phyloP scores from a whole-genome alignment of 2,888 invertebrate species.

The Lepidocyrtinus sp. region DNA sequence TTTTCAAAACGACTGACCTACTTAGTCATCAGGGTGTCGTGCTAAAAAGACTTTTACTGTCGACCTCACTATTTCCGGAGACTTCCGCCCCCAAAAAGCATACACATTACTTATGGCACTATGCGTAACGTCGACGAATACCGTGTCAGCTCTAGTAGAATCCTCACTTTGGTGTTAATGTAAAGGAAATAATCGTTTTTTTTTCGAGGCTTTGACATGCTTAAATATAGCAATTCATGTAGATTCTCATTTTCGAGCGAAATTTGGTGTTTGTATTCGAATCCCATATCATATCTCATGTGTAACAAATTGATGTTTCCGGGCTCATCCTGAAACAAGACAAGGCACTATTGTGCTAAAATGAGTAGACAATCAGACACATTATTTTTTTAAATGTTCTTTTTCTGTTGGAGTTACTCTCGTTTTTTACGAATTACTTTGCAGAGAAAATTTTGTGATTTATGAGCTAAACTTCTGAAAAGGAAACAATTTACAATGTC shows the following conservation, averaged over 20 bases:
- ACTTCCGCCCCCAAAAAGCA: constrained; percentile 32
- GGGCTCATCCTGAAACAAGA: constrained; percentile 28
- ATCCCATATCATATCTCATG: constrained; percentile 8
- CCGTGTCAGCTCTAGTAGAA: neutral
- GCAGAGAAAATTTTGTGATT: constrained; percentile 34
- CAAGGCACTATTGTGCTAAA: too few species aligned
- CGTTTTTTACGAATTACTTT: constrained; percentile 2
- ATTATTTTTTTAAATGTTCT: too few species aligned
- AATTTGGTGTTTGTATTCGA: neutral
- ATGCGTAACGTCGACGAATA: neutral
- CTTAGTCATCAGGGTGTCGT: constrained; percentile 7
- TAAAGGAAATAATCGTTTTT: neutral
- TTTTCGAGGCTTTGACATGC: neutral
- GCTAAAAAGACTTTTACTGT: neutral
- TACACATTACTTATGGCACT: constrained; percentile 1
- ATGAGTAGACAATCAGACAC: too few species aligned
- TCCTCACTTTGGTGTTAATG: neutral
- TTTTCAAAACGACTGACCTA: neutral
- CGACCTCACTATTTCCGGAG: constrained; percentile 45
- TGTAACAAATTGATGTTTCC: constrained; percentile 42
- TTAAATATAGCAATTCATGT: neutral
- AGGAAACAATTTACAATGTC: too few species aligned
- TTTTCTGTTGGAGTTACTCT: too few species aligned
- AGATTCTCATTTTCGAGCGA: neutral
- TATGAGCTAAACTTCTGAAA: constrained; percentile 18